Base-by-base conservation (phyloP, 2,888 invertebrate genomes). In the Euzetes globulus region DNA sequence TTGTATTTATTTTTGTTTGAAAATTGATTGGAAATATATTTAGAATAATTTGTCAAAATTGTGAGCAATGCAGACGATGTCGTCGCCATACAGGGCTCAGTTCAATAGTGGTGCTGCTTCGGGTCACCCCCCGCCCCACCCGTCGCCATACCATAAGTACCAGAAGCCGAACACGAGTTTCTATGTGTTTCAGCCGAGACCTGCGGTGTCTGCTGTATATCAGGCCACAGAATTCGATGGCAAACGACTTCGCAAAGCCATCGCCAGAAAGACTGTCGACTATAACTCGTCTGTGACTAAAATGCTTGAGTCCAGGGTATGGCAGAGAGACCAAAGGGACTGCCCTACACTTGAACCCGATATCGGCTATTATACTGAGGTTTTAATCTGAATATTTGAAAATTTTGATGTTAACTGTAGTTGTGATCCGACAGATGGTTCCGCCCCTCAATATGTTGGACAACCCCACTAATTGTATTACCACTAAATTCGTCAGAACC, bases 191-290 rank as follows among this genome's bases (percentile, higher is more conserved):
- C 75, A 76, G 58, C 76, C 76, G 41, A 25, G 76, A 29, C 76
- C 76, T 25, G 60, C 76, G 1, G 65, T 65, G 9, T 60, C 74
- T 22, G 13, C 73, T 29, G 19, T 25, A 45, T 70, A 68, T 73
- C 78, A 78, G 37, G 73, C 77, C 17, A 79, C 82, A 17, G 94
- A 94, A 84, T 95, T 94, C 82, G 96, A 97, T 86, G 97, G 96
- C 76, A 95, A 97, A 85, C 88, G 95, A 78, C 87, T 96, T 80
- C 86, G 97, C 81, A 97, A 97, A 85, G 94, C 95, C 79, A 93
- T 96, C 78, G 94, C 96, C 89, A 87, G 97, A 79, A 96, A 96
- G 86, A 98, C 97, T 45, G 95, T 98, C 73, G 98, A 98, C 85
- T 97, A 97, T 84, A 97, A 97, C 86, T 90, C 95, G 25, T 89